Evolutionary conservation across 1,140 invertebrate genomes (phyloP).

Genomic region (Hyles euphorbiae): DNA sequence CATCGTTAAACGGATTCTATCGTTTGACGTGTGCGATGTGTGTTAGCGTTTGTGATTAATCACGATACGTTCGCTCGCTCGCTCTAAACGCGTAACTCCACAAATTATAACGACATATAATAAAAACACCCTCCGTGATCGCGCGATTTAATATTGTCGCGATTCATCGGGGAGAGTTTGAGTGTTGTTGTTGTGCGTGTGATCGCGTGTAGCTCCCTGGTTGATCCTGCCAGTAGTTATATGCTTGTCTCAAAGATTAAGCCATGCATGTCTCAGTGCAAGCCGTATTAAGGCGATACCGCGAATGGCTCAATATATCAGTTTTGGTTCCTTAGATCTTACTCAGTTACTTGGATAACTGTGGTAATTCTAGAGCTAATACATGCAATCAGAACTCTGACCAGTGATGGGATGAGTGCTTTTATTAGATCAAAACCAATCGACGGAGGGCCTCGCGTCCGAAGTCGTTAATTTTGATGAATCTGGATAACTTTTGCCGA

Average conservation of each 20-base stretch:
- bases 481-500: conserved; percentile 88
- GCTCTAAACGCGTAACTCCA: too few species aligned
- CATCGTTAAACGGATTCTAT: too few species aligned
- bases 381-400: conserved; percentile 84
- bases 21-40: too few species aligned
- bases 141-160: too few species aligned
- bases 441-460: conserved; percentile 75
- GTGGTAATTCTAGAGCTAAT: conserved; percentile 92
- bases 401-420: conserved; percentile 81
- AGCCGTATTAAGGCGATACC: conserved; percentile 82
- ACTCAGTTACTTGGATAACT: conserved; percentile 90
- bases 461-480: conserved; percentile 80
- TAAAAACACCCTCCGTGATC: too few species aligned
- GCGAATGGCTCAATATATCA: conserved; percentile 89
- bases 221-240: conserved; percentile 86
- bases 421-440: conserved; percentile 79
- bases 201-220: conserved; percentile 54
- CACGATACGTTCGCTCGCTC: too few species aligned
- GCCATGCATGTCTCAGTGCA: conserved; percentile 88
- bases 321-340: conserved; percentile 84
- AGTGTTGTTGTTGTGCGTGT: too few species aligned
- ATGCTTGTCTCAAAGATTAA: conserved; percentile 88
- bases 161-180: too few species aligned
- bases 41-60: too few species aligned
- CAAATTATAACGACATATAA: too few species aligned